Evolutionary conservation across 2,797 vertebrate genomes (phyloP).

Genomic region (Clarias laeviceps): DNA sequence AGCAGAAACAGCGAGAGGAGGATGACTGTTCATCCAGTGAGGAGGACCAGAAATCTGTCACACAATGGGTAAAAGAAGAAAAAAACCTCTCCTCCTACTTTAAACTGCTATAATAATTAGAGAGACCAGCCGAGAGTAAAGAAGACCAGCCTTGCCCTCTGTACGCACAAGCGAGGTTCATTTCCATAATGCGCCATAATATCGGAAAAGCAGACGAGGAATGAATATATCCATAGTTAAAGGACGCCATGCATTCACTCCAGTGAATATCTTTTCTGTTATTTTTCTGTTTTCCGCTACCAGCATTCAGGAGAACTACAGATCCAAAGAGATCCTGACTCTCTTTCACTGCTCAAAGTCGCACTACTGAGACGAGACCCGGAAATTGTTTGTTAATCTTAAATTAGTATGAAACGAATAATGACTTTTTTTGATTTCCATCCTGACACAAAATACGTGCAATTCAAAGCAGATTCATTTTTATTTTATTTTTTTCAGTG

Average conservation of each 20-base stretch:
- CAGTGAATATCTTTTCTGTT: background rate
- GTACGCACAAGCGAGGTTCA: background rate
- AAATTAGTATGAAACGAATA: background rate
- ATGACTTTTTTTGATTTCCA: background rate
- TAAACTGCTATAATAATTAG: background rate
- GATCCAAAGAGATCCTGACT: background rate
- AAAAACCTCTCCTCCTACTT: background rate
- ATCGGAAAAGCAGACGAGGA: background rate
- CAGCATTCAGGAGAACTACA: background rate
- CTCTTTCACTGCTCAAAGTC: background rate
- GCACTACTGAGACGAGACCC: background rate
- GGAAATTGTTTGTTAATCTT: background rate
- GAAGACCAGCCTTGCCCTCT: slow-evolving; percentile 22
- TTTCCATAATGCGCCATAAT: background rate
- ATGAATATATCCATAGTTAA: slow-evolving; percentile 1
- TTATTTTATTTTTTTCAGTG: too few species aligned
- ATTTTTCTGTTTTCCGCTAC: background rate
- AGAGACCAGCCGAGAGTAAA: background rate
- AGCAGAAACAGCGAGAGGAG: slow-evolving; percentile 46
- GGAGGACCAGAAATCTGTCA: slow-evolving; percentile 66
- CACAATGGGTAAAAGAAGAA: slow-evolving; percentile 68
- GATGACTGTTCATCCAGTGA: slow-evolving; percentile 75
- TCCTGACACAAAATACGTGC: background rate
- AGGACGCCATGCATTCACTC: background rate
- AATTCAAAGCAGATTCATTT: background rate